Evolutionary conservation across 2,888 invertebrate species (phyloP), one percentile per base, ranked within the genome.

Genomic region (Aporophyla lueneburgensis): DNA sequence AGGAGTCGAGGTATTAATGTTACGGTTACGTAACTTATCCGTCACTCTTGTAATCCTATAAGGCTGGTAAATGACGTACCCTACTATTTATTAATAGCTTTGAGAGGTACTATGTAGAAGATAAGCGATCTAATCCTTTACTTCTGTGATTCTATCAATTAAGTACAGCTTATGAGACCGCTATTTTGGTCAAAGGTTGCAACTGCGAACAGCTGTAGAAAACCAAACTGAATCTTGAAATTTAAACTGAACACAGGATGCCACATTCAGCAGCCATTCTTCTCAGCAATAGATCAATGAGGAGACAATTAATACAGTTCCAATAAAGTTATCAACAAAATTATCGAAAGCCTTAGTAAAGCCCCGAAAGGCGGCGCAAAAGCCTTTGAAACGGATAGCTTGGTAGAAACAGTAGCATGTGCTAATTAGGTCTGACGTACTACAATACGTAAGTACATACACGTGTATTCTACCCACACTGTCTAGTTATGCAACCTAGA

Each of bases 1-100:
- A 56, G 83, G 86, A 62, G 67, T n/a, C 33, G 74, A 51, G 46
- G 71, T 82, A 65, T 69, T 49, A 61, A 71, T 53, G 65, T 69
- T 54, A 72, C 58, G 33, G 40, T 73, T 59, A 74, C 54, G 54
- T 66, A 78, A 81, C n/a, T 33, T 71, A 76, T 59, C 80, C 51
- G 63, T 68, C 43, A 69, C 24, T 40, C 59, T 61, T 33, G 84
- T 81, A 83, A 81, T 79, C 68, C 68, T 78, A 69, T 78, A 59
- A 65, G 72, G 54, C 59, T 40, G 49, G 70, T 66, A 33, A 53
- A 70, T 63, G 21, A 54, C 27, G 19, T 66, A 24, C 43, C 19
- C 7, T 27, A 53, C 21, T 49, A 24, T 69, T 46, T 75, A 81
- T 59, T 43, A 24, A 27, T 62, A 61, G 49, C 14, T 10, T 27